phyloP scores from a whole-genome alignment of 1,140 invertebrate genomes.

The Macrotrachela quadricornifera region DNA sequence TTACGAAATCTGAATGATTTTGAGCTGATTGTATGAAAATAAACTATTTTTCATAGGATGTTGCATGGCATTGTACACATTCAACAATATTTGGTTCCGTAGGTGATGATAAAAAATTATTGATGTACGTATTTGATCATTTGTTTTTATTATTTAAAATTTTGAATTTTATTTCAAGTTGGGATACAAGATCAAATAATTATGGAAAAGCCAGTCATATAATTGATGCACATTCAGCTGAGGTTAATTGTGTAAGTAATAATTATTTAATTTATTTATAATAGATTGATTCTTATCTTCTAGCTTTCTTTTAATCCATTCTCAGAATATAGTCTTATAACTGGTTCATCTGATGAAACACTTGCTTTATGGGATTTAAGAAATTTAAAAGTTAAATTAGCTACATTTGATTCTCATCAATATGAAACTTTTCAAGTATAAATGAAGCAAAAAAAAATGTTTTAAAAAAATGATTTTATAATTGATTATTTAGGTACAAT shows the following conservation, averaged over 20 bases:
- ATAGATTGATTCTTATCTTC: no score
- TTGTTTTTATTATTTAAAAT: no score
- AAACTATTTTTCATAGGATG: no score
- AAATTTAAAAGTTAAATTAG: conserved; percentile 7
- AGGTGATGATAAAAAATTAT: conserved; percentile 94
- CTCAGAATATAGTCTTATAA: conserved; percentile 5
- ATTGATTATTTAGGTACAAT: not conserved
- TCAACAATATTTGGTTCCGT: conserved; percentile 96
- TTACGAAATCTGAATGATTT: no score
- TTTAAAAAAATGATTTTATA: no score
- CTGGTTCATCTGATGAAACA: conserved; percentile 6
- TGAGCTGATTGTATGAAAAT: no score
- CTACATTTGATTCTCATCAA: conserved; percentile 3
- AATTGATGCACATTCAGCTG: conserved; percentile 4
- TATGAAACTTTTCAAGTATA: not conserved
- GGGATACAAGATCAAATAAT: no score
- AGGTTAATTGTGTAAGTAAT: no score
- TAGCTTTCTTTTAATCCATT: conserved; percentile 6
- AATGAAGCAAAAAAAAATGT: no score
- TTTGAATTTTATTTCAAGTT: no score
- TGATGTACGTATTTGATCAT: no score
- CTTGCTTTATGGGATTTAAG: conserved; percentile 9
- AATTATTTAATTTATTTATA: no score
- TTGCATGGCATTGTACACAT: conserved; percentile 93
- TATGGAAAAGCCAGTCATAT: not conserved